A percentile compares a stretch with the other conserved stretches of the same genome.
Conservation (phyloP, 2,797 vertebrate genomes). For the Chelon auratus region DNA sequence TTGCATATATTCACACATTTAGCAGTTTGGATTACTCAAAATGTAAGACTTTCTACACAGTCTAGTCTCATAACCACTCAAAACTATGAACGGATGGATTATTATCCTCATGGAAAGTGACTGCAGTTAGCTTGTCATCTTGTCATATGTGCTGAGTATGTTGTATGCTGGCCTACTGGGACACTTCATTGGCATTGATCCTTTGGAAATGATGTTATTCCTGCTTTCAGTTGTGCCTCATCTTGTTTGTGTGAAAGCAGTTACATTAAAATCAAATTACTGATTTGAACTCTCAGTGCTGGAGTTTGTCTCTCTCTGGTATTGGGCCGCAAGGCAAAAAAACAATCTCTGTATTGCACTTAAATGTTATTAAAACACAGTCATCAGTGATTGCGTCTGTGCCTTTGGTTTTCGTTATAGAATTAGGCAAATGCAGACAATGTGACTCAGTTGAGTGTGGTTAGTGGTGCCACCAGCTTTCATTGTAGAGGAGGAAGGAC, state of each 20-base stretch:
- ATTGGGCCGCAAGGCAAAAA: not conserved
- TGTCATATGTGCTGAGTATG: not conserved
- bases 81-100: constrained; percentile 10
- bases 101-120: constrained; percentile 16
- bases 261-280: constrained; percentile 5
- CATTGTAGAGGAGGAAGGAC: not conserved
- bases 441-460: not conserved
- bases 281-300: constrained; percentile 11
- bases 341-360: no score
- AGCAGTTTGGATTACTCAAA: constrained; percentile 16
- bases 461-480: not conserved
- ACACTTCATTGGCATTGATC: constrained; percentile 33
- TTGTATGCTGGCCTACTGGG: constrained; percentile 8
- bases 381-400: not conserved
- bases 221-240: not conserved
- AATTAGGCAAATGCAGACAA: no score
- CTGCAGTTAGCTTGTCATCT: constrained; percentile 16
- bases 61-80: not conserved
- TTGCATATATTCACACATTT: not conserved
- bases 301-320: constrained; percentile 4
- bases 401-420: not conserved
- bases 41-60: not conserved
- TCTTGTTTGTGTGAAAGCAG: constrained; percentile 1
- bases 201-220: constrained; percentile 14
- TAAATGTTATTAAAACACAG: no score